Base-by-base conservation (phyloP, 2,113 vertebrate species). In the Danionella cerebrum region DNA sequence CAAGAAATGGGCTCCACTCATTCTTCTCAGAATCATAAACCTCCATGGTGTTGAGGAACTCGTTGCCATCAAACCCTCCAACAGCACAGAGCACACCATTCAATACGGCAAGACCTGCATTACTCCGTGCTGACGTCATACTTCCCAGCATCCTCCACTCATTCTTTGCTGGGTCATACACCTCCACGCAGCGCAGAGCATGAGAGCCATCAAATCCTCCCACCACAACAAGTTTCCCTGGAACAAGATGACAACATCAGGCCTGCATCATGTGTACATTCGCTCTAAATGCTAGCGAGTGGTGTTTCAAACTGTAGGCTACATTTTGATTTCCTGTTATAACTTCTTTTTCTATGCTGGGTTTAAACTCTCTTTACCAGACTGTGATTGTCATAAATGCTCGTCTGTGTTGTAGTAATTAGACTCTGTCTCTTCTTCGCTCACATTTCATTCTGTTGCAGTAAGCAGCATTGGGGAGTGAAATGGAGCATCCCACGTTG, bases 11-110 rank as follows among this genome's bases (percentile, higher is more conserved):
- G 77, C 90, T 96, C 96, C 96, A 98, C 71, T 97, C 90, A 0
- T 97, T 91, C 1, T 87, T 82, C 22, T 91, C 90, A 0, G 85
- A 82, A 68, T 90, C 90, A 82, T 96, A 98, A 55, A 91, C 86
- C 84, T 98, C 96, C 45, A 97, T 71, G 0, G 92, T 95, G 85
- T 94, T 97, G 71, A 98, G 83, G 84, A 98, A 98, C 9, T 97
- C 92, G n/a, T 98, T 98, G 60, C 96, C 96, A 33, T 98, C 94
- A 11, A 98, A 98, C 44, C 96, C 96, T 4, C 96, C 96, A 41
- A 96, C 93, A 1, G 91, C 93, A 16, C 90, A 97, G 77, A 98
- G 89, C 8, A 82, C 79, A 38, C 84, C 84, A 2, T 87, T 91
- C 24, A 97, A 89, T 1, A 91, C 84, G 10, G 90, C 82, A 29